Evolutionary conservation across 2,888 invertebrate species (phyloP), one percentile per base, ranked within the genome.

Genomic region (Apoderus coryli): DNA sequence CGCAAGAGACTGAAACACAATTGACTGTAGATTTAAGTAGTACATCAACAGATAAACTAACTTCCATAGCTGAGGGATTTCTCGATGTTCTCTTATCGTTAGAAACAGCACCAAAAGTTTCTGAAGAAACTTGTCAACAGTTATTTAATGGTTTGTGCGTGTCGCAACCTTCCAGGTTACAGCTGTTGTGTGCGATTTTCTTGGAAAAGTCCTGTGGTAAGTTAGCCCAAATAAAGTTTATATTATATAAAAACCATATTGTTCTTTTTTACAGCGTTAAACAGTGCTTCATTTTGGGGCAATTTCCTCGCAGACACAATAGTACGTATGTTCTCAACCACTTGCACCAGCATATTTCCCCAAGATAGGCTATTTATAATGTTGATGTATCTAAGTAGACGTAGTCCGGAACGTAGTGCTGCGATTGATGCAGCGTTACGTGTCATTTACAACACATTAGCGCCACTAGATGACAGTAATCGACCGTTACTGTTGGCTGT

Each of bases 291-390:
- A 9, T 92, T 88, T 81, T 92, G 92, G 90, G 90, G 90, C 23
- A 71, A 76, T 41, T 86, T 84, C 49, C 64, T 92, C n/a, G 81
- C 86, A 1, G 76, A 79, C 47, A 80, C 79, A 14, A 68, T 92
- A 33, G 71, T 75, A 12, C 66, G 69, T 37, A 72, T 86, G 46
- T 89, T 85, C 54, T 75, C 79, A 1, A 75, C 79, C 0, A 72
- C 76, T 25, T 80, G 82, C 43, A 76, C 75, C 14, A 69, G 73
- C 43, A 76, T 82, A 27, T 80, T 82, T 40, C 82, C 89, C 9
- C 79, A 88, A 46, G 88, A 90, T 59, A 75, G 88, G 48, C 80
- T 89, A 36, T 84, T 92, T 49, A 77, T 89, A 41, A 62, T 90
- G 35, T 61, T 90, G 39, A 79, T 85, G 39, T 88, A 84, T 58